Base-by-base conservation (phyloP, 2,888 invertebrate species). In the Megastigmus dorsalis region DNA sequence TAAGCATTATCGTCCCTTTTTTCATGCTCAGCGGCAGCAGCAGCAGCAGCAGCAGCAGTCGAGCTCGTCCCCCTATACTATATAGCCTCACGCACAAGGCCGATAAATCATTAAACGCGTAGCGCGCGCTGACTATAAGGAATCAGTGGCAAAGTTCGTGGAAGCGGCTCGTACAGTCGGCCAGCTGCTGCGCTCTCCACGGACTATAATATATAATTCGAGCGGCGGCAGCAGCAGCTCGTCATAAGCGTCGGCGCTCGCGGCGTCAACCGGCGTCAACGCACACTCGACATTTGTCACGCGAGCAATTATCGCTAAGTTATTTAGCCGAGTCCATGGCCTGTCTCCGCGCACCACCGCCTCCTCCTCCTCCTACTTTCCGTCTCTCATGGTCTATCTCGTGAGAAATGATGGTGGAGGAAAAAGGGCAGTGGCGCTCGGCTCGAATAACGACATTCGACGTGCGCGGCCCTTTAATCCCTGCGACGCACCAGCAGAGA, bases 251-350 rank as follows among this genome's bases (percentile, higher is more conserved):
- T 60, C 28, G 54, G 57, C 66, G 30, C 48, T 60, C 52, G n/a
- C n/a, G 26, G n/a, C 60, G 36, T n/a, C n/a, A n/a, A n/a, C n/a
- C n/a, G n/a, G n/a, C n/a, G n/a, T n/a, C n/a, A 20, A 45, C 52
- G 62, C 62, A 54, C 30, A 67, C 48, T 69, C 77, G 72, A 75
- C 77, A 73, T 76, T 70, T 71, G 79, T 76, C 76, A 76, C 66
- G 60, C 65, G 62, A 71, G 62, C 70, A 76, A 79, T 79, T 79
- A 71, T 59, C 69, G 69, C 62, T 75, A 74, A 78, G 74, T 75
- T 75, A 78, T 76, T 79, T 77, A 76, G 76, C 60, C 30, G 55
- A n/a, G 33, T 26, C 30, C 3, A n/a, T n/a, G n/a, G n/a, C n/a
- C n/a, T n/a, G n/a, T n/a, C n/a, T n/a, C n/a, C n/a, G n/a, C n/a